A percentile compares a stretch with the other conserved stretches of the same genome.
phyloP scores from a whole-genome alignment of 2,113 vertebrate species.

The Protomyctophum bolini region DNA sequence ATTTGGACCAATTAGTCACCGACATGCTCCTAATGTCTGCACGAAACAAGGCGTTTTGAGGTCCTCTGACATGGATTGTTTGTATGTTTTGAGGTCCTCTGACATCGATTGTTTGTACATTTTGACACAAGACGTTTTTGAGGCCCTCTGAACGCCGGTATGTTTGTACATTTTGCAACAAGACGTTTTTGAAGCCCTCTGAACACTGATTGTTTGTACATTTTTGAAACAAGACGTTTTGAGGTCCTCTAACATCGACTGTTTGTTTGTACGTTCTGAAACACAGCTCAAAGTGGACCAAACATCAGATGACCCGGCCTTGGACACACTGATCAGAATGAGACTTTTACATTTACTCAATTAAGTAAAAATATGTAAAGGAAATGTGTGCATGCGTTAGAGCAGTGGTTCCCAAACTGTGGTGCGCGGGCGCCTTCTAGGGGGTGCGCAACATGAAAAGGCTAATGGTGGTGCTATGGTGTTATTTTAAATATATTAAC shows the following conservation, averaged over 20 bases:
- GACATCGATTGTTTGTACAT: not conserved
- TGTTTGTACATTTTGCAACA: not conserved
- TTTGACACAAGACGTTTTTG: not conserved
- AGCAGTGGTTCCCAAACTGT: too few species aligned
- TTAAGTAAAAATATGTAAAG: too few species aligned
- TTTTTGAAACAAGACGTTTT: not conserved
- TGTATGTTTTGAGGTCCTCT: not conserved
- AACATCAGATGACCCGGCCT: too few species aligned
- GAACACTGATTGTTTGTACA: too few species aligned
- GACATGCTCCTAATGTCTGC: not conserved
- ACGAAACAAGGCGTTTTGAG: not conserved
- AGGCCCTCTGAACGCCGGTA: not conserved
- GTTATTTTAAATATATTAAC: not conserved
- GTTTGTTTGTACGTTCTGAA: not conserved
- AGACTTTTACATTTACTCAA: too few species aligned
- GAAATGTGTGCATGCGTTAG: too few species aligned
- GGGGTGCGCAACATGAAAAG: too few species aligned
- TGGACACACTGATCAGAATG: too few species aligned
- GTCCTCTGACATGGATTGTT: not conserved
- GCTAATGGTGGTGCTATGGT: not conserved
- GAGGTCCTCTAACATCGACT: not conserved
- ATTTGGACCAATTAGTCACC: slow-evolving; percentile 26
- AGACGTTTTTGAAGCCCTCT: too few species aligned
- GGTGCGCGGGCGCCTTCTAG: too few species aligned
- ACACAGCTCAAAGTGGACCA: not conserved